Percentiles rank a stretch among this genome's conserved stretches.
phyloP scores from a whole-genome alignment of 2,797 vertebrate genomes.

The Halcyon badia region DNA sequence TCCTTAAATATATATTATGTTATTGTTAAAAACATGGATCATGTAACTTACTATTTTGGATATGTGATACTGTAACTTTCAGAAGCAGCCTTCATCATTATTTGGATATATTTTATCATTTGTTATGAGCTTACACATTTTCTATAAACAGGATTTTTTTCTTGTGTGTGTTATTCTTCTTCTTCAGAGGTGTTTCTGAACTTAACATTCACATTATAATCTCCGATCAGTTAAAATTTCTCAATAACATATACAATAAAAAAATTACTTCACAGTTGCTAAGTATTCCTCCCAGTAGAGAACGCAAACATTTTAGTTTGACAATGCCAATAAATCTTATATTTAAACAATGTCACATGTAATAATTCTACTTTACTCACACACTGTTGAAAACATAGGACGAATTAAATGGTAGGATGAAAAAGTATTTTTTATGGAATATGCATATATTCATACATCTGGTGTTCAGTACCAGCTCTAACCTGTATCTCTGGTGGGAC shows the following conservation, averaged over 20 bases:
- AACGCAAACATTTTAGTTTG: neutral
- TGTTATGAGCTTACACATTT: neutral
- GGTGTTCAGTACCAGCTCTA: neutral
- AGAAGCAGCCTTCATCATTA: neutral
- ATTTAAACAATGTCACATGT: neutral
- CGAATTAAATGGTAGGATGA: neutral
- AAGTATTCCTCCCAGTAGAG: neutral
- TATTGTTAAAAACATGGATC: neutral
- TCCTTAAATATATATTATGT: neutral
- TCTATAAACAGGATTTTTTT: neutral
- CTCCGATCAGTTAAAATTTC: neutral
- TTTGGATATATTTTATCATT: neutral
- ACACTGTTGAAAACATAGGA: neutral
- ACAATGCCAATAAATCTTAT: neutral
- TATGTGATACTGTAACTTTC: neutral
- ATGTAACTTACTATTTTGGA: neutral
- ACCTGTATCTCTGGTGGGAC: neutral
- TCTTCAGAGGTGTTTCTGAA: neutral
- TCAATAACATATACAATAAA: neutral
- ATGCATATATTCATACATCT: neutral
- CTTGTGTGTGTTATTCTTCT: fast-evolving
- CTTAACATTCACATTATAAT: neutral
- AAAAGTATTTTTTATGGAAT: no score
- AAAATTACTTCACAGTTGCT: neutral
- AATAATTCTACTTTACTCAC: neutral